These are phyloP conservation scores for Hyposmocoma kahamanoa DNA, from an alignment of 1,140 invertebrate species.

Conservation along the genomic window DNA sequence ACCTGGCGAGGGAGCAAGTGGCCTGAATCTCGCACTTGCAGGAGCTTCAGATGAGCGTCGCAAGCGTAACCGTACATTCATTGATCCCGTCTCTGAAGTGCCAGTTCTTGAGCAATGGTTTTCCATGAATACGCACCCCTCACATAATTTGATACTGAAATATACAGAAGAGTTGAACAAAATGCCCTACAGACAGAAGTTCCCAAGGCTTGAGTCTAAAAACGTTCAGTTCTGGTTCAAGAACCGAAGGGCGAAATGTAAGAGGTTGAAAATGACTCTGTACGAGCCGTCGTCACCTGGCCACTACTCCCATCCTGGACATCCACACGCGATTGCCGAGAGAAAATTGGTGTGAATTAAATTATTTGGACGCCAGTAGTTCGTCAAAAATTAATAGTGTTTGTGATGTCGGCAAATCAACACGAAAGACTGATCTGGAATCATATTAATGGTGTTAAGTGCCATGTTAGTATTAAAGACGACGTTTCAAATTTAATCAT, in stretches of 20 bases:
- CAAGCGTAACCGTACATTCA: constrained; percentile 97
- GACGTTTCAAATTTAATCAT: constrained; percentile 28
- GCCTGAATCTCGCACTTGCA: constrained; percentile 76
- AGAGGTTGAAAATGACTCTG: constrained; percentile 91
- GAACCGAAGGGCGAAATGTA: constrained; percentile 96
- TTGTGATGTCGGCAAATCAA: constrained; percentile 32
- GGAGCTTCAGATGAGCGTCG: constrained; percentile 86
- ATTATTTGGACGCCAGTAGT: no score
- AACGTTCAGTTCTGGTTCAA: constrained; percentile 99
- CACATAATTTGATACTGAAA: constrained; percentile 96
- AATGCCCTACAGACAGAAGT: constrained; percentile 96
- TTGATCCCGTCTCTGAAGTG: constrained; percentile 98
- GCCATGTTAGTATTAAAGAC: constrained; percentile 66
- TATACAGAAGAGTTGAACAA: constrained; percentile 97
- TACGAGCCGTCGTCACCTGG: constrained; percentile 77
- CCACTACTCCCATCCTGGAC: constrained; percentile 63
- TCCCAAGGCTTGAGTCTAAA: constrained; percentile 96
- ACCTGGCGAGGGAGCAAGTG: constrained; percentile 68
- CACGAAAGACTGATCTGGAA: constrained; percentile 64
- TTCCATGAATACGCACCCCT: constrained; percentile 96
- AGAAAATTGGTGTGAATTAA: constrained; percentile 54
- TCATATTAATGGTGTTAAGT: constrained; percentile 60
- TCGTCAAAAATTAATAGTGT: constrained; percentile 9
- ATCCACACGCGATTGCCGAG: constrained; percentile 53
- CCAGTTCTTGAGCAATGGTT: constrained; percentile 98